Percentiles rank a stretch among this genome's conserved stretches.
Conservation (phyloP, 2,888 invertebrate species). For the Baronia brevicornis region DNA sequence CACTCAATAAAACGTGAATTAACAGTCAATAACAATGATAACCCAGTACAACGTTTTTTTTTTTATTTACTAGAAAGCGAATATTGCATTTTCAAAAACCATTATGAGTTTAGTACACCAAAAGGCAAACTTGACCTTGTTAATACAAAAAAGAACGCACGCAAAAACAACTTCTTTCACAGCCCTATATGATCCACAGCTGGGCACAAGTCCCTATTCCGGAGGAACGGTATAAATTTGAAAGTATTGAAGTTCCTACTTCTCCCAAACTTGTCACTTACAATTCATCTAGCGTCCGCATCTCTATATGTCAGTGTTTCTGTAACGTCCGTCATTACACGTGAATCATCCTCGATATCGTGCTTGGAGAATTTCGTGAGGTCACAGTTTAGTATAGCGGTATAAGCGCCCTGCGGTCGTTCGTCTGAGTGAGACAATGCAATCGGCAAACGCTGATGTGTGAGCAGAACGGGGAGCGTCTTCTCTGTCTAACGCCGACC, state of each 20-base stretch:
- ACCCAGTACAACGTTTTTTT: constrained; percentile 31
- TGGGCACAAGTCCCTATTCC: no score
- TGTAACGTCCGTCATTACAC: constrained; percentile 60
- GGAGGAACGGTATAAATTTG: no score
- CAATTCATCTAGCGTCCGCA: constrained; percentile 58
- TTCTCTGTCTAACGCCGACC: constrained; percentile 68
- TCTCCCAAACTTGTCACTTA: no score
- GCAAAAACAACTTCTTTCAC: no score
- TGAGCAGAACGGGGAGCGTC: constrained; percentile 35
- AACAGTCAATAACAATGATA: constrained; percentile 33
- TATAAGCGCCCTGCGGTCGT: constrained; percentile 70
- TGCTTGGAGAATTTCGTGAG: constrained; percentile 71
- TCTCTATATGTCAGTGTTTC: constrained; percentile 52
- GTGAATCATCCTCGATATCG: constrained; percentile 67
- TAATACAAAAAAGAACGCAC: constrained; percentile 4
- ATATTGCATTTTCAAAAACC: no score
- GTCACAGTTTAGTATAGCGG: constrained; percentile 75
- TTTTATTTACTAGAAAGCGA: no score
- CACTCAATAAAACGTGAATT: constrained; percentile 48
- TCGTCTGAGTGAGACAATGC: constrained; percentile 40
- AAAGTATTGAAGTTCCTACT: no score
- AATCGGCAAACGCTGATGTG: constrained; percentile 30
- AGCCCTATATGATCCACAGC: no score
- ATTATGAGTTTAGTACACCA: no score
- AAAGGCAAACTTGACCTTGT: background rate